Evolutionary conservation across 2,797 vertebrate genomes (phyloP), one percentile per base, ranked within the genome.

Genomic region (Alauda arvensis): DNA sequence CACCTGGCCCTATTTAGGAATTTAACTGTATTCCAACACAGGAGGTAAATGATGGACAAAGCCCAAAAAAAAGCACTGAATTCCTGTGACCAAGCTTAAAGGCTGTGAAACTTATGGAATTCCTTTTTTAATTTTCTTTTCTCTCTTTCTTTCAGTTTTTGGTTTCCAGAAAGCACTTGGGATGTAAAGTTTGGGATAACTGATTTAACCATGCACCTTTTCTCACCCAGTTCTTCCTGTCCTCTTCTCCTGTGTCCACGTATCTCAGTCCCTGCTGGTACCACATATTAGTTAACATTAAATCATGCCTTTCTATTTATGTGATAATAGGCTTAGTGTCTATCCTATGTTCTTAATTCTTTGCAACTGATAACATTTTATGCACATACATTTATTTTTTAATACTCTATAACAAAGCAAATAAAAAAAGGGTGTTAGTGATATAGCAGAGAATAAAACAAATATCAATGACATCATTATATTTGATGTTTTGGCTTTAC

Each of bases 341-440:
- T 28, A 23, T 8, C 1, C 16, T 11, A 4, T 0, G 0, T 51
- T 87, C 67, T 75, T 85, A 69, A 81, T 72, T 67, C n/a, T 67
- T 63, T 51, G 33, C 60, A 68, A 26, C 42, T 12, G 46, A 33
- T 52, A 40, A 17, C 42, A 37, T 78, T 87, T 91, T 71, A 69
- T n/a, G 26, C 28, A 17, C 9, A 4, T 23, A 17, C 46, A 61
- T 81, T 75, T 62, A 42, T 20, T 83, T 85, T 85, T 93, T 90
- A 90, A 81, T 83, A 70, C 56, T 60, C 62, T 72, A 52, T 87
- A 90, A 55, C 63, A 76, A 83, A 87, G 57, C 63, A 86, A 89
- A 91, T 83, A 34, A 56, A 62, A 81, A 77, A 59, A 46, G 5
- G 8, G 14, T 23, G 65, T 52, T 88, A 80, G 33, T 15, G 52